Evolutionary conservation across 2,797 vertebrate species (phyloP), one percentile per base, ranked within the genome.

Genomic region (Anableps anableps): DNA sequence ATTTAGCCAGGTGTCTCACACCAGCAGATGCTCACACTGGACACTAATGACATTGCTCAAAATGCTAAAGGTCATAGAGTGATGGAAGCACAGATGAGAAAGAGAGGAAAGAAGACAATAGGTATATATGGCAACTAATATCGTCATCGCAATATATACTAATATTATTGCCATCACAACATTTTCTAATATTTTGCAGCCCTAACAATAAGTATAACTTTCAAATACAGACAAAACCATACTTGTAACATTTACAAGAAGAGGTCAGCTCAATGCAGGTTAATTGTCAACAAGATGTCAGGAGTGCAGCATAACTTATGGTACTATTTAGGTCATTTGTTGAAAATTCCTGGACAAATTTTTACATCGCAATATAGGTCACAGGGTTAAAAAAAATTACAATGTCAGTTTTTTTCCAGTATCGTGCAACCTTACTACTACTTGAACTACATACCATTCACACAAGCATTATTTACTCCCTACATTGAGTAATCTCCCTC

Each of bases 391-490:
- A 26, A 53, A 10, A 9, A 26, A 26, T 51, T 23, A 53, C 51
- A 53, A 53, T 23, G 53, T 29, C 3, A 2, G 5, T 58, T n/a
- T 58, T n/a, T 55, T 58, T 58, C 53, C 26, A 58, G n/a, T 58
- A 58, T 58, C 0, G 4, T 58, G 53, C 9, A 4, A 1, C 23
- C 26, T 10, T 58, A 58, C 53, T 23, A 51, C 60, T 47, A 47
- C 36, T 53, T 51, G 23, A 26, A 83, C 66, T 50, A 58, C 68
- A 80, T 71, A 75, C 72, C 34, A 60, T 79, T 82, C 62, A 88
- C 31, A 34, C 17, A 19, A 72, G 66, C 77, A 47, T 53, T 85
- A 58, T 88, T 78, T 80, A 85, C 80, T 80, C 62, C 47, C 74
- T 34, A 85, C 68, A 81, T 78, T 26, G 14, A 75, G 41, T 48